A percentile compares a stretch with the other conserved stretches of the same genome.
Evolutionary conservation across 2,113 vertebrate species (phyloP).

Genomic region (Trochalopteron elliotii): DNA sequence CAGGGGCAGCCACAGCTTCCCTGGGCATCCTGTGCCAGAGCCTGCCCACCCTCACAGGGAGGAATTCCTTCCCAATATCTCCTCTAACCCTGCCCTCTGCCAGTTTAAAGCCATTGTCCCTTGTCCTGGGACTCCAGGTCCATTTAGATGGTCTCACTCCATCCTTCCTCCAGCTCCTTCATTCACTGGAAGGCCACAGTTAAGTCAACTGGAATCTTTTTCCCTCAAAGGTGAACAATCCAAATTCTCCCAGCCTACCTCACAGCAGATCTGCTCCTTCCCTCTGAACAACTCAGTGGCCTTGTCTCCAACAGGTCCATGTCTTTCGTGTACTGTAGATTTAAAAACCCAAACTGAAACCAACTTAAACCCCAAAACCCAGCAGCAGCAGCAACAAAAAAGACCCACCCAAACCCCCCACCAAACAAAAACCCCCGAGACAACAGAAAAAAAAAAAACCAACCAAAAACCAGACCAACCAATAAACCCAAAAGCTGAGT

Average conservation of each 20-base stretch:
- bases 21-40: neutral
- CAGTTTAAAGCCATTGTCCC: neutral
- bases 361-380: too few relatives aligned
- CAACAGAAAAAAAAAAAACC: neutral
- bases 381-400: neutral
- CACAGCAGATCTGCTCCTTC: neutral
- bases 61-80: neutral
- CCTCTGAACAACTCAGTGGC: neutral
- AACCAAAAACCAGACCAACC: too few relatives aligned
- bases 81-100: neutral
- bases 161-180: neutral
- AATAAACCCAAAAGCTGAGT: neutral
- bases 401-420: neutral
- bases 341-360: neutral
- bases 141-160: neutral
- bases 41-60: fast-evolving
- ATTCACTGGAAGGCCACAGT: neutral
- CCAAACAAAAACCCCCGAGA: neutral
- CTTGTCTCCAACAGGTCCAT: neutral
- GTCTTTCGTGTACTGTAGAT: neutral
- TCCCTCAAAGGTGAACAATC: neutral
- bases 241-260: neutral
- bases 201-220: neutral
- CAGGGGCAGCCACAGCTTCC: neutral
- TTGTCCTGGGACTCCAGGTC: neutral